Conservation (phyloP, 2,113 vertebrate genomes). For the Pogonocichla stellata region DNA sequence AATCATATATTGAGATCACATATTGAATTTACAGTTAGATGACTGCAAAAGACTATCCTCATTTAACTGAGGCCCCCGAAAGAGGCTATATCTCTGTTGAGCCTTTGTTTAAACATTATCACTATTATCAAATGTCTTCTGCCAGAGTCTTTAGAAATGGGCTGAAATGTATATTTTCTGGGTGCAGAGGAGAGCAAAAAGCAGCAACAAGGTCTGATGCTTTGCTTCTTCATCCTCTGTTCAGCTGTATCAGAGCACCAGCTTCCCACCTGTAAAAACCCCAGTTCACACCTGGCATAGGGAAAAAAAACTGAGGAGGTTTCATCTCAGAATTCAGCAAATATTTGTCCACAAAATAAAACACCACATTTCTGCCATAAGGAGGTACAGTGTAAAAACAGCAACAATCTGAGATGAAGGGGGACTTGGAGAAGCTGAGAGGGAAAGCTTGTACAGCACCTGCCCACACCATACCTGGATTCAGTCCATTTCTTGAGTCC, state of each 20-base stretch:
- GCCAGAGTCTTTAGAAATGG: neutral
- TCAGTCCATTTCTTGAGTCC: neutral
- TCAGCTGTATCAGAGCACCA: neutral
- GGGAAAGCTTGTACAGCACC: neutral
- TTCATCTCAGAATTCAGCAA: neutral
- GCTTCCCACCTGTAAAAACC: neutral
- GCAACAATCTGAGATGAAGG: neutral
- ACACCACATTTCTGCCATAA: neutral
- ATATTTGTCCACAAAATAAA: neutral
- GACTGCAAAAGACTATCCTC: neutral
- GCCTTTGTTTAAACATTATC: neutral
- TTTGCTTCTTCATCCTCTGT: neutral
- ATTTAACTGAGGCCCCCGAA: neutral
- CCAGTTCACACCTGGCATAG: neutral
- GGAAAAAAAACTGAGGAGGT: neutral
- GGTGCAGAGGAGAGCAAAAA: neutral
- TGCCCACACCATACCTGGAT: conserved; percentile 1
- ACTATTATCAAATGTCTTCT: neutral
- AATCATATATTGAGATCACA: neutral
- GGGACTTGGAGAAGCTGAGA: neutral
- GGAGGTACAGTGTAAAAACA: neutral
- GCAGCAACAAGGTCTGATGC: neutral
- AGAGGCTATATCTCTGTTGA: neutral
- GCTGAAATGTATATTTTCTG: neutral
- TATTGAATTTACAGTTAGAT: neutral